phyloP scores from a whole-genome alignment of 2,888 invertebrate genomes.

The Hydroisotoma schaefferi region DNA sequence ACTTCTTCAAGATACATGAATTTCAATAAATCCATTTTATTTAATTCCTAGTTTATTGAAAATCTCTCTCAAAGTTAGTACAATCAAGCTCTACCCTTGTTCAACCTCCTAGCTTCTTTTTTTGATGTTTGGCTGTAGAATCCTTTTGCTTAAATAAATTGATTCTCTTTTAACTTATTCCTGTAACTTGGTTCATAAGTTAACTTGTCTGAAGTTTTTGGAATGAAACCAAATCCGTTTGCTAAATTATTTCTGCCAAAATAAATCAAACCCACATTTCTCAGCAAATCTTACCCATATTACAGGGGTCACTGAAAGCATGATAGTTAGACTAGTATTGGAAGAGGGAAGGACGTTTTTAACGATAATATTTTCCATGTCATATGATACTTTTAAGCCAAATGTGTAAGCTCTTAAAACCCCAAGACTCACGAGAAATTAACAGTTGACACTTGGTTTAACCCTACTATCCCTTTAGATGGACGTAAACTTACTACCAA shows the following conservation, averaged over 20 bases:
- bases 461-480: not conserved
- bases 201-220: too few relatives aligned
- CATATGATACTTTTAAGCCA: not conserved
- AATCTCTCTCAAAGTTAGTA: slow-evolving; percentile 4
- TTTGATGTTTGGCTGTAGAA: too few relatives aligned
- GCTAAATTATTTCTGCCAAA: slow-evolving; percentile 4
- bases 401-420: not conserved
- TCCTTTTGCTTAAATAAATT: too few relatives aligned
- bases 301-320: slow-evolving; percentile 10
- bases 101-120: too few relatives aligned
- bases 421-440: not conserved
- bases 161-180: too few relatives aligned
- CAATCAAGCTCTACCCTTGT: slow-evolving; percentile 8
- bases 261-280: not conserved
- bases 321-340: slow-evolving; percentile 2
- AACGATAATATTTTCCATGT: not conserved
- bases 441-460: slow-evolving; percentile 5
- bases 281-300: not conserved
- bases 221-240: slow-evolving; percentile 9
- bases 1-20: slow-evolving; percentile 1
- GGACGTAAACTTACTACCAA: slow-evolving; percentile 2
- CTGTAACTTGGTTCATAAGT: too few relatives aligned
- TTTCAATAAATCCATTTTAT: slow-evolving; percentile 14
- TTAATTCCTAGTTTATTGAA: slow-evolving; percentile 1
- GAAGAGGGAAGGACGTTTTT: not conserved